These are phyloP conservation scores for Drosophila affinis DNA, from an alignment of 2,888 invertebrate species.

Conservation along the genomic window DNA sequence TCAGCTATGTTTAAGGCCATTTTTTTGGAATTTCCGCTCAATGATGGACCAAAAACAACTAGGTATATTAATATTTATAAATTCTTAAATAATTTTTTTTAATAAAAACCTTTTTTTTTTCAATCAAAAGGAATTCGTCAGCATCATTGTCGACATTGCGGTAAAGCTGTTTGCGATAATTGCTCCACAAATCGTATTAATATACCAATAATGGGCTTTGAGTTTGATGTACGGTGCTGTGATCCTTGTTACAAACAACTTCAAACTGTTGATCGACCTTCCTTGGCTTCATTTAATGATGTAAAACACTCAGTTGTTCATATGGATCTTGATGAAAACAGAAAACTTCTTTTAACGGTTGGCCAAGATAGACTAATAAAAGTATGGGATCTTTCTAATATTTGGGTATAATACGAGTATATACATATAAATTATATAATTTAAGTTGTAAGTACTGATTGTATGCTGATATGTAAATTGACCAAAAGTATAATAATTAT, in stretches of 20 bases:
- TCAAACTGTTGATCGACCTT: slow-evolving; percentile 94
- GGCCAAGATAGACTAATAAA: slow-evolving; percentile 98
- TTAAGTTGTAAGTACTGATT: neutral
- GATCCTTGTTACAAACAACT: slow-evolving; percentile 93
- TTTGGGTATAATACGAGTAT: slow-evolving; percentile 82
- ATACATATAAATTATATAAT: slow-evolving; percentile 5
- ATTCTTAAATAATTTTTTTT: no score
- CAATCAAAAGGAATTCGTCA: slow-evolving; percentile 87
- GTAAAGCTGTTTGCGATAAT: slow-evolving; percentile 96
- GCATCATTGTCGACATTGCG: slow-evolving; percentile 96
- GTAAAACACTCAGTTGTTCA: slow-evolving; percentile 95
- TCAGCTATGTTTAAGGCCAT: slow-evolving; percentile 96
- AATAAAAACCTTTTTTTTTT: no score
- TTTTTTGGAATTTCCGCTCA: slow-evolving; percentile 99
- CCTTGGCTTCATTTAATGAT: slow-evolving; percentile 97
- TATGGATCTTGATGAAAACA: slow-evolving; percentile 95
- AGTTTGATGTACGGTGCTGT: slow-evolving; percentile 98
- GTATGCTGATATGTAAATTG: slow-evolving; percentile 13
- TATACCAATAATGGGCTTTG: slow-evolving; percentile 98
- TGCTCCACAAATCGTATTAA: slow-evolving; percentile 95
- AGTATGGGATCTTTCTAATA: slow-evolving; percentile 93
- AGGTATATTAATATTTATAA: slow-evolving; percentile 70
- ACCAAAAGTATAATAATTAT: slow-evolving; percentile 38
- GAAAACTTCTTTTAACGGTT: slow-evolving; percentile 94
- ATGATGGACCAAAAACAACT: slow-evolving; percentile 99